These are phyloP conservation scores for Tupaia chinensis DNA, from an alignment of 2,113 vertebrate species.

Conservation along the genomic window DNA sequence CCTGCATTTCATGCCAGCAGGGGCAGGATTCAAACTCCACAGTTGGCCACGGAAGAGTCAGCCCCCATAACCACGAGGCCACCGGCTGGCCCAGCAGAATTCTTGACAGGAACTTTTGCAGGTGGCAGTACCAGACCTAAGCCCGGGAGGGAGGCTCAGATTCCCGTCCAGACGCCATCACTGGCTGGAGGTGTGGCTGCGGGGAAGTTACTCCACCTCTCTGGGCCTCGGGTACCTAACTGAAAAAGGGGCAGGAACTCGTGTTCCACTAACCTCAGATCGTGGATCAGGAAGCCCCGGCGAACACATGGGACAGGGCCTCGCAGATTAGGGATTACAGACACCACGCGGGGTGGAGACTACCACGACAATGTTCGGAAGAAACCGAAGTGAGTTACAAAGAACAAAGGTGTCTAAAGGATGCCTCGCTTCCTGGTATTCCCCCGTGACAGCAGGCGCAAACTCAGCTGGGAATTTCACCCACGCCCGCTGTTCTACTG, in stretches of 20 bases:
- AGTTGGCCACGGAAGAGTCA: no score
- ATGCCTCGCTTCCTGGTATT: neutral
- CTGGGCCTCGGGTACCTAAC: neutral
- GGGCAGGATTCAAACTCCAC: no score
- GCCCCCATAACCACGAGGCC: no score
- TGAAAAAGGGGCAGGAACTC: neutral
- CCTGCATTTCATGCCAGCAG: no score
- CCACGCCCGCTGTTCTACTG: neutral
- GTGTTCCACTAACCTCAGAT: neutral
- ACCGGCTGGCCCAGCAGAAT: neutral
- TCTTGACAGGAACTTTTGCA: neutral
- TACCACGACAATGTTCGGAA: neutral
- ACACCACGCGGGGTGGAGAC: neutral
- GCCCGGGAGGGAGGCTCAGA: neutral
- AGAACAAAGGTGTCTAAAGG: neutral
- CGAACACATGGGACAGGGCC: neutral
- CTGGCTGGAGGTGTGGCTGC: neutral
- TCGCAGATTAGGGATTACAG: neutral
- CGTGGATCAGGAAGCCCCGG: neutral
- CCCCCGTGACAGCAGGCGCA: neutral
- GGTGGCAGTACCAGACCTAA: neutral
- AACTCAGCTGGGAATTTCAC: neutral
- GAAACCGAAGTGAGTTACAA: neutral
- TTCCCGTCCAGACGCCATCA: no score
- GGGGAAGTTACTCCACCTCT: neutral